Evolutionary conservation across 2,888 invertebrate genomes (phyloP).

Genomic region (Lycophotia porphyrea): DNA sequence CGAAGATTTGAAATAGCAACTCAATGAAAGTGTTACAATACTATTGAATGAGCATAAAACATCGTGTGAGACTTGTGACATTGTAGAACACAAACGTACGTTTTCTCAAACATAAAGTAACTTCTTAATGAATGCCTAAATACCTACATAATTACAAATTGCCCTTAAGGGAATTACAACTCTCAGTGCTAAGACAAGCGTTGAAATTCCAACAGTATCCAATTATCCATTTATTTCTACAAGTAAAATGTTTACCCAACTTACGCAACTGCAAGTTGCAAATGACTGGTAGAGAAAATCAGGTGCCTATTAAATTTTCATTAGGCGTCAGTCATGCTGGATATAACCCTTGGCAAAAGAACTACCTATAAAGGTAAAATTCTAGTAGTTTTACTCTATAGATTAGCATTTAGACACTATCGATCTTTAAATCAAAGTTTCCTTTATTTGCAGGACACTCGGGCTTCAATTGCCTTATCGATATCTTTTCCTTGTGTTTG

Average conservation of each 20-base stretch:
- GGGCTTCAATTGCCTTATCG: slow-evolving; percentile 6
- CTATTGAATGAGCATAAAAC: slow-evolving; percentile 2
- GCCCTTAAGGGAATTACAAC: background rate
- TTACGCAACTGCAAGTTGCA: background rate
- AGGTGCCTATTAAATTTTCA: slow-evolving; percentile 12
- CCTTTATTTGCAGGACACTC: slow-evolving; percentile 18
- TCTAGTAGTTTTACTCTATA: slow-evolving; percentile 34
- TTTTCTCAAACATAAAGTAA: background rate
- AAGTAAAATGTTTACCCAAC: background rate
- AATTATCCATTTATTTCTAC: background rate
- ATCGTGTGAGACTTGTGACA: slow-evolving; percentile 1
- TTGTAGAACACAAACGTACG: background rate
- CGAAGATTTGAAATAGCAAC: slow-evolving; percentile 5
- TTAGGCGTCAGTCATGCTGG: background rate
- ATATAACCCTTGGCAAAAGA: slow-evolving; percentile 15
- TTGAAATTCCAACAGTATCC: background rate
- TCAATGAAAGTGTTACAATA: slow-evolving; percentile 14
- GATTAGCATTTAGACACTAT: slow-evolving; percentile 17
- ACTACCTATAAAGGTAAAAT: slow-evolving; percentile 22
- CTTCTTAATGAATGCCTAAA: background rate
- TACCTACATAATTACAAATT: no score
- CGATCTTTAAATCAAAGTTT: slow-evolving; percentile 21
- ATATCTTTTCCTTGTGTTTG: slow-evolving; percentile 32
- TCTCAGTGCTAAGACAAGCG: background rate
- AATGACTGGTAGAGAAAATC: slow-evolving; percentile 28